Percentiles rank a stretch among this genome's conserved stretches.
Evolutionary conservation across 2,113 vertebrate species (phyloP).

Genomic region (Lagopus muta): DNA sequence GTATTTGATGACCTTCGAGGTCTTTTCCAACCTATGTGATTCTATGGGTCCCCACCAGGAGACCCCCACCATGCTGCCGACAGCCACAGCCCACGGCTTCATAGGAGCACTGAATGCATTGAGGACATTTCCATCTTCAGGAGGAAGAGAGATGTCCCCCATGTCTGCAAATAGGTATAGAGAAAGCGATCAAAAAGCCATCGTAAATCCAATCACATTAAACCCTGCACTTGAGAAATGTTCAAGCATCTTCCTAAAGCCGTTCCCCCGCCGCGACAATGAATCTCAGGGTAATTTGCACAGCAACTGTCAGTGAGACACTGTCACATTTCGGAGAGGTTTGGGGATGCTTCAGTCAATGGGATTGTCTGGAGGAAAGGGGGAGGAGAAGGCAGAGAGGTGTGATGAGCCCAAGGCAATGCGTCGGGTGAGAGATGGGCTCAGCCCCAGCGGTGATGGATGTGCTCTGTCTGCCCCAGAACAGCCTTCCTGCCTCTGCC

Average conservation of each 20-base stretch:
- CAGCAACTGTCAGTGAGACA: slow-evolving; percentile 5
- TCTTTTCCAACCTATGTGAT: not conserved
- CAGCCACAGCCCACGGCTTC: not conserved
- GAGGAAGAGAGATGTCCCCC: not conserved
- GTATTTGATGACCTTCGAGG: not conserved
- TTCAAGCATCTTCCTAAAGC: not conserved
- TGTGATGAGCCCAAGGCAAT: not conserved
- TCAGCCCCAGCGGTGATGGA: not conserved
- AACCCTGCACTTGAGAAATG: not conserved
- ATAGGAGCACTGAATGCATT: rapidly evolving
- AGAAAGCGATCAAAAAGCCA: not conserved
- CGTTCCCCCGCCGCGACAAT: not conserved
- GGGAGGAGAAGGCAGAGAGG: rapidly evolving
- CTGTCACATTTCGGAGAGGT: not conserved
- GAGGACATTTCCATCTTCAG: not conserved
- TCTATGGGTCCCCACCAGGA: too few relatives aligned
- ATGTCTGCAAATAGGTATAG: not conserved
- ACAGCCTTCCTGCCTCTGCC: not conserved
- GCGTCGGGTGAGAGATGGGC: rapidly evolving
- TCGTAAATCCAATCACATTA: slow-evolving; percentile 9
- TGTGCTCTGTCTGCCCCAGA: not conserved
- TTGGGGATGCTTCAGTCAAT: not conserved
- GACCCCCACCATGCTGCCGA: not conserved
- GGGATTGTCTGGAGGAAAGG: not conserved
- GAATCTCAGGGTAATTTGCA: not conserved